Conservation (phyloP, 2,888 invertebrate genomes). For the Ophraella communa region DNA sequence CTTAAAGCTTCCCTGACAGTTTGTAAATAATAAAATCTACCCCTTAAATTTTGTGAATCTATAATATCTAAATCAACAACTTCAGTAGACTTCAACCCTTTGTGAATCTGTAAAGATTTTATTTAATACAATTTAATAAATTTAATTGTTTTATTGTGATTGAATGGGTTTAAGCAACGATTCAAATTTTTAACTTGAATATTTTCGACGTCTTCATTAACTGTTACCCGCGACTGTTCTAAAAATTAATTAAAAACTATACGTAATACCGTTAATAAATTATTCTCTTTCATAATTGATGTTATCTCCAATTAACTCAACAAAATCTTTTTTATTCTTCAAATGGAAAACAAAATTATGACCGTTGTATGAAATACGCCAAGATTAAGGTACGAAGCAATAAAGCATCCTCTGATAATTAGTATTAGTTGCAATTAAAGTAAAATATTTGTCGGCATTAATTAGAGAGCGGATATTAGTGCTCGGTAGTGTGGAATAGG, state of each 20-base stretch:
- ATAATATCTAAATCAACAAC: no score
- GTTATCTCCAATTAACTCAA: slow-evolving; percentile 17
- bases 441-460: slow-evolving; percentile 27
- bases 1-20: no score
- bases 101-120: no score
- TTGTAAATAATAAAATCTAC: no score
- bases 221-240: background rate
- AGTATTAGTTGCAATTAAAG: slow-evolving; percentile 25
- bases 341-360: background rate
- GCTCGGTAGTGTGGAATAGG: slow-evolving; percentile 7
- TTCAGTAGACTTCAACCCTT: no score
- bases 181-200: background rate
- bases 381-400: slow-evolving; percentile 7
- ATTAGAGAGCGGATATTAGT: slow-evolving; percentile 23
- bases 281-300: slow-evolving; percentile 12
- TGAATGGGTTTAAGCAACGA: no score
- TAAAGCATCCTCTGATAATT: slow-evolving; percentile 22
- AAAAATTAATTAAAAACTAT: slow-evolving; percentile 1
- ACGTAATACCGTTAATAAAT: slow-evolving; percentile 11
- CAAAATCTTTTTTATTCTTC: slow-evolving; percentile 9
- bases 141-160: no score
- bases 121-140: no score
- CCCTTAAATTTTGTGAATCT: no score
- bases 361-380: slow-evolving; percentile 8
- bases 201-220: background rate